Evolutionary conservation across 1,140 invertebrate genomes (phyloP), one percentile per base, ranked within the genome.

Genomic region (Dermatophagoides farinae): DNA sequence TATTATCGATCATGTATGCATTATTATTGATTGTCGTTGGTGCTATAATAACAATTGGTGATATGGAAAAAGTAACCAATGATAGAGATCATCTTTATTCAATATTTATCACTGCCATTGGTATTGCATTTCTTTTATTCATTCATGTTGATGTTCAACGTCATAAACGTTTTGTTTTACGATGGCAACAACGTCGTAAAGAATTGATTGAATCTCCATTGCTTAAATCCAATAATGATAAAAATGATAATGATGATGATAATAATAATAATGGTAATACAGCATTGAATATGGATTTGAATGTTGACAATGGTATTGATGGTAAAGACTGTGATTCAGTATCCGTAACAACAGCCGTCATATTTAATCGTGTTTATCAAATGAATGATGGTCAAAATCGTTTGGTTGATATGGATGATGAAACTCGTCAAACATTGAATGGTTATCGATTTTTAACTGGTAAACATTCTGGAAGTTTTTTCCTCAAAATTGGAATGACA

Each of bases 401-500:
- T 4, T 31, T 31, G 8, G 31, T 31, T 31, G 43, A 66, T 62
- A 1, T 52, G 11, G 43, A 62, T 49, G 43, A 39, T 11, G 1
- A n/a, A 25, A 43, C 61, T 6, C 50, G 22, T 4, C 11, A 18
- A n/a, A 63, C 18, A 61, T 66, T 41, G 51, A 49, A 31, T 41
- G 64, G 61, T 41, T 72, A 72, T 46, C 61, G 67, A 25, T 73
- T 73, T 62, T 65, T 69, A 39, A 65, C 65, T 12, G 71, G 71
- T 20, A 70, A 80, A 60, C 81, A 83, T 69, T 78, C 79, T 51
- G 80, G 79, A 8, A 82, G 79, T 66, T 81, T 84, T 68, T 84
- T 82, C 69, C 73, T 83, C 5, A 83, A 83, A 74, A 71, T 82
- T 63, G 82, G 82, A 64, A 81, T 81, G 57, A 78, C 80, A 62